Evolutionary conservation across 2,797 vertebrate genomes (phyloP).

Genomic region (Myotis vivesi): DNA sequence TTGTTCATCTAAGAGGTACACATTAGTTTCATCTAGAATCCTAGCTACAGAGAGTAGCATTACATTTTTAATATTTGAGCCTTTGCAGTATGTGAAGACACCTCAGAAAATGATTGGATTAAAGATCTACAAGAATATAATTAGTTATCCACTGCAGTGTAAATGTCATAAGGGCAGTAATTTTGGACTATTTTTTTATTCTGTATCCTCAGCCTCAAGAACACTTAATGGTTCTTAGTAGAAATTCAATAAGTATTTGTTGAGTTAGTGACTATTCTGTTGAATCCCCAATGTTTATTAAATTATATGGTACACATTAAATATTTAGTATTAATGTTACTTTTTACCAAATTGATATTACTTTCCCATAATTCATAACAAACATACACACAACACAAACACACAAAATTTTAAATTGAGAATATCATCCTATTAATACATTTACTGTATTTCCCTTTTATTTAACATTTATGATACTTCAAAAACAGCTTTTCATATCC

Average conservation of each 20-base stretch:
- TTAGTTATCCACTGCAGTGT: neutral
- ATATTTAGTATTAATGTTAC: neutral
- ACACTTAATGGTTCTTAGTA: neutral
- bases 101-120: neutral
- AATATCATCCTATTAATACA: neutral
- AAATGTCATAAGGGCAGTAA: neutral
- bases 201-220: neutral
- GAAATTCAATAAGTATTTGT: neutral
- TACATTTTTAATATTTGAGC: neutral
- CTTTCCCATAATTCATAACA: neutral
- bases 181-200: neutral
- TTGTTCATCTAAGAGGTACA: neutral
- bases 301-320: neutral
- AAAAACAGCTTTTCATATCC: neutral
- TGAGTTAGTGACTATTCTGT: neutral
- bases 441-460: neutral
- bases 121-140: neutral
- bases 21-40: neutral
- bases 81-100: neutral
- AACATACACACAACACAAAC: neutral
- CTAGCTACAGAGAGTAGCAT: neutral
- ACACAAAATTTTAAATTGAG: neutral
- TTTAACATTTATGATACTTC: neutral
- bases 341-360: neutral
- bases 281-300: neutral